These are phyloP conservation scores for Leptosomus discolor DNA, from an alignment of 2,113 vertebrate genomes.

Conservation along the genomic window DNA sequence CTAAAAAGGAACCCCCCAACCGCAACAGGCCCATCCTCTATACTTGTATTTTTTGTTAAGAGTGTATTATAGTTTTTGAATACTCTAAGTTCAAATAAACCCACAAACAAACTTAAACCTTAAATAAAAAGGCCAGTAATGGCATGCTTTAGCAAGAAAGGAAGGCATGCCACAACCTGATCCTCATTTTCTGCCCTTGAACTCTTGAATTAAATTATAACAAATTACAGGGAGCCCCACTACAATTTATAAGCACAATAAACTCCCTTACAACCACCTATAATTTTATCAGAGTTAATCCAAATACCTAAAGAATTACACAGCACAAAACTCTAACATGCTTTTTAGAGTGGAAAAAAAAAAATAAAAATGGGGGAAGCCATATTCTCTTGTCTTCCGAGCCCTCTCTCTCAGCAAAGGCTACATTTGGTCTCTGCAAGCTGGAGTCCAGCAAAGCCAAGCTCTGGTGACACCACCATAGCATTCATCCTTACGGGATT, in stretches of 20 bases:
- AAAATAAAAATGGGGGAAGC: background rate
- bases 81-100: conserved; percentile 60
- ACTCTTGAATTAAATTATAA: conserved; percentile 78
- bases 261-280: conserved; percentile 71
- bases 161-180: conserved; percentile 67
- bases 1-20: background rate
- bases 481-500: background rate
- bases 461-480: background rate
- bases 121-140: conserved; percentile 53
- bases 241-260: conserved; percentile 68
- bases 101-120: conserved; percentile 35
- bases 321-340: background rate
- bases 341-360: background rate
- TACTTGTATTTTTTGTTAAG: background rate
- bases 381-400: background rate
- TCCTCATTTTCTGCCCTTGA: conserved; percentile 67
- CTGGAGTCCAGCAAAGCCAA: background rate
- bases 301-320: conserved; percentile 64
- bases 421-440: background rate
- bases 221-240: conserved; percentile 79
- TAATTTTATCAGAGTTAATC: conserved; percentile 73
- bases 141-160: conserved; percentile 60
- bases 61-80: conserved; percentile 8
- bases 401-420: background rate
- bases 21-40: background rate